phyloP scores from a whole-genome alignment of 2,888 invertebrate species.

The Cephonodes hylas region DNA sequence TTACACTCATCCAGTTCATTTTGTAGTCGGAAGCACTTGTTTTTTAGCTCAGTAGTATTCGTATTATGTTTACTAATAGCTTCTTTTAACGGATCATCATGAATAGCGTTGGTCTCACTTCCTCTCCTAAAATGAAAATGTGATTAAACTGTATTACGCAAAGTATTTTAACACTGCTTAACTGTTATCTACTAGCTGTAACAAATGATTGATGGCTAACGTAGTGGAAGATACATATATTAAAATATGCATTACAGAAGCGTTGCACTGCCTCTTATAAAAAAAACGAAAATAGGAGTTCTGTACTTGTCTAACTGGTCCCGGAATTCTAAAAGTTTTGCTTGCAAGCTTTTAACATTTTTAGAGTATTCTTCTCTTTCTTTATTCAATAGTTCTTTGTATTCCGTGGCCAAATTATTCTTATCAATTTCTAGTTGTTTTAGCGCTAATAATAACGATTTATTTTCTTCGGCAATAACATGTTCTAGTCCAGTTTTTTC shows the following conservation, averaged over 20 bases:
- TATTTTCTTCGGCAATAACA: constrained; percentile 63
- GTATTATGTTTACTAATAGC: constrained; percentile 62
- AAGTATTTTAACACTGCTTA: constrained; percentile 29
- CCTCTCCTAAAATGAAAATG: constrained; percentile 53
- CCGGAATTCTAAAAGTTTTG: constrained; percentile 56
- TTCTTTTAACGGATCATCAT: constrained; percentile 52
- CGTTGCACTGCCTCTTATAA: background rate
- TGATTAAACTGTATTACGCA: constrained; percentile 33
- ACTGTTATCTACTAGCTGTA: constrained; percentile 40
- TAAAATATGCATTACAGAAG: background rate
- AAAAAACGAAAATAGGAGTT: background rate
- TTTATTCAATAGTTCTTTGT: constrained; percentile 70
- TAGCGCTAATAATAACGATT: constrained; percentile 58
- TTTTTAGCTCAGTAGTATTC: constrained; percentile 64
- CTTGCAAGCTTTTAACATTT: constrained; percentile 54
- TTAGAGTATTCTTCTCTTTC: constrained; percentile 74
- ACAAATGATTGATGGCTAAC: constrained; percentile 46
- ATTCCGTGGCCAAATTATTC: constrained; percentile 64
- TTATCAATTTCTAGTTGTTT: constrained; percentile 71
- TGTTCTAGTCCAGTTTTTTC: constrained; percentile 45
- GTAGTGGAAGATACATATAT: background rate
- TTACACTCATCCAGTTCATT: constrained; percentile 66
- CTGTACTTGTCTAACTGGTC: constrained; percentile 59
- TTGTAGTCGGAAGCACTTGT: constrained; percentile 65
- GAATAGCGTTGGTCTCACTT: constrained; percentile 41